Conservation (phyloP, 2,888 invertebrate genomes). For the Cryptocephalus moraei region DNA sequence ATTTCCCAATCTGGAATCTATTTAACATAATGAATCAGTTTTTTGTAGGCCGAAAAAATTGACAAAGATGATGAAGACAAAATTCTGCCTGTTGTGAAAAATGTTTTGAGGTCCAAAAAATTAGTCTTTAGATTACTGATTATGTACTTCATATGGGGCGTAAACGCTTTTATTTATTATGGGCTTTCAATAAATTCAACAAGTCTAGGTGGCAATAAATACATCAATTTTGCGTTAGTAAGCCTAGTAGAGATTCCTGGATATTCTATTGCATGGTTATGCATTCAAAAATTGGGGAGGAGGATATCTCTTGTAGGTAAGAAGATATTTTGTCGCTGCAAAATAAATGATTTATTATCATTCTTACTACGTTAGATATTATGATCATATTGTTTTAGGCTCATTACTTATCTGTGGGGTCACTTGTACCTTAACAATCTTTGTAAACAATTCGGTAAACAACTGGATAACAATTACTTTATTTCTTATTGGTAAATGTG, state of each 20-base stretch:
- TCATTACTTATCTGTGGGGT: slow-evolving; percentile 38
- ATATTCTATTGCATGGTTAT: slow-evolving; percentile 44
- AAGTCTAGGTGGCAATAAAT: slow-evolving; percentile 55
- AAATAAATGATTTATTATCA: too few species aligned
- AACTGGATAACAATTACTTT: not conserved
- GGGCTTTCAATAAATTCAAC: slow-evolving; percentile 58
- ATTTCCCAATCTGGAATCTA: too few species aligned
- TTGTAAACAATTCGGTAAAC: slow-evolving; percentile 31
- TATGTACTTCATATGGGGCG: slow-evolving; percentile 37
- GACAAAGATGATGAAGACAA: slow-evolving; percentile 18
- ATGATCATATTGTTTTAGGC: too few species aligned
- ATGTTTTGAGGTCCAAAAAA: slow-evolving; percentile 38
- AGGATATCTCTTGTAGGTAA: slow-evolving; percentile 42
- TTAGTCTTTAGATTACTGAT: slow-evolving; percentile 37
- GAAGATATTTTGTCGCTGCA: not conserved
- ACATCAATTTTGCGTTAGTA: slow-evolving; percentile 54
- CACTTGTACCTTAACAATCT: slow-evolving; percentile 46
- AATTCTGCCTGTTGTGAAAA: slow-evolving; percentile 36
- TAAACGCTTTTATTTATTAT: slow-evolving; percentile 59
- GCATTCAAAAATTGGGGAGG: slow-evolving; percentile 43
- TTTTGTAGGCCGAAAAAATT: too few species aligned
- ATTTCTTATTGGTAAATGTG: not conserved
- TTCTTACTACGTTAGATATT: too few species aligned
- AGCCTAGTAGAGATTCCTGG: slow-evolving; percentile 52
- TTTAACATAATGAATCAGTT: too few species aligned